These are phyloP conservation scores for Gonioctena quinquepunctata DNA, from an alignment of 1,140 invertebrate genomes.

Conservation along the genomic window DNA sequence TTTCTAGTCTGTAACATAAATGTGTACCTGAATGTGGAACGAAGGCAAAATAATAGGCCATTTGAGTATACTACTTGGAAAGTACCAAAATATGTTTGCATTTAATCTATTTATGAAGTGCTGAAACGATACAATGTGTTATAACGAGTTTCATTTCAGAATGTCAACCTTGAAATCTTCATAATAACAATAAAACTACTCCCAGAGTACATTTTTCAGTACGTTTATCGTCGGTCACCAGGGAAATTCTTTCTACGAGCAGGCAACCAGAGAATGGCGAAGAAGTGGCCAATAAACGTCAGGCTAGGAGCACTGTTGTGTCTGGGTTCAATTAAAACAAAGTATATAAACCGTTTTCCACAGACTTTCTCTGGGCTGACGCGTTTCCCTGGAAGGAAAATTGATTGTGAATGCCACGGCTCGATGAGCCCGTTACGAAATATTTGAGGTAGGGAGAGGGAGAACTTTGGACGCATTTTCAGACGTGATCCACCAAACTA, in stretches of 20 bases:
- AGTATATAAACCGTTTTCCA: conserved; percentile 36
- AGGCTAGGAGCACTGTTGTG: conserved; percentile 31
- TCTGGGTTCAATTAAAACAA: conserved; percentile 48
- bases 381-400: not conserved
- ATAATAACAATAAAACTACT: not conserved
- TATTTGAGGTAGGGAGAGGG: too few species aligned
- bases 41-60: too few species aligned
- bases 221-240: not conserved
- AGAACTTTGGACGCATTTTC: too few species aligned
- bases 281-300: conserved; percentile 46
- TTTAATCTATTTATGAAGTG: too few species aligned
- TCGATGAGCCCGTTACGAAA: not conserved
- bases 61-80: too few species aligned
- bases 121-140: too few species aligned
- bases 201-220: not conserved
- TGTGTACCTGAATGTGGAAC: too few species aligned
- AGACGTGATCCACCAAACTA: too few species aligned
- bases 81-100: too few species aligned
- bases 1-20: too few species aligned
- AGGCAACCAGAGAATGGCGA: conserved; percentile 8
- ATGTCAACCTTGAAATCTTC: too few species aligned
- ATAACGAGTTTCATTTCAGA: too few species aligned
- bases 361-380: not conserved
- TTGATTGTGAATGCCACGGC: not conserved
- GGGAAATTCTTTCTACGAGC: conserved; percentile 4